Conservation (phyloP, 2,888 invertebrate species). For the Tipula vernalis region DNA sequence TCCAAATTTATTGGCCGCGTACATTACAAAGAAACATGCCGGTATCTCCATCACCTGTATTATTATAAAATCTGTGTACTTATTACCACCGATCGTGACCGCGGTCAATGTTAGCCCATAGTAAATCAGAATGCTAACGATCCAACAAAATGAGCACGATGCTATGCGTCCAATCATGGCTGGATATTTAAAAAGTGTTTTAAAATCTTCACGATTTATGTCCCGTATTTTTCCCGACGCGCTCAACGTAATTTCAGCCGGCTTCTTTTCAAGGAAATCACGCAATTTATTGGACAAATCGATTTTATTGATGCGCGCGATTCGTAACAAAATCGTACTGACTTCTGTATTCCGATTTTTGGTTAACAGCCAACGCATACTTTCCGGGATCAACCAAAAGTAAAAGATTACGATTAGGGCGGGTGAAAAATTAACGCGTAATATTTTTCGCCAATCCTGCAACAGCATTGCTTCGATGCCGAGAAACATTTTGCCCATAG, state of each 20-base stretch:
- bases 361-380: conserved; percentile 49
- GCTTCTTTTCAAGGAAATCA: conserved; percentile 14
- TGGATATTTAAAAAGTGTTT: conserved; percentile 14
- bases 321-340: conserved; percentile 43
- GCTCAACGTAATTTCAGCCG: background rate
- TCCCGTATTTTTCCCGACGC: background rate
- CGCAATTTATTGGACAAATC: conserved; percentile 19
- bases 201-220: conserved; percentile 12
- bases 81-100: conserved; percentile 57
- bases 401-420: conserved; percentile 29
- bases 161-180: conserved; percentile 30
- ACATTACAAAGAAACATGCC: conserved; percentile 49
- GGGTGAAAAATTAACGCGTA: background rate
- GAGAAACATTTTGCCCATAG: background rate
- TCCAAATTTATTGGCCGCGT: conserved; percentile 50
- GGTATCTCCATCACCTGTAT: conserved; percentile 52
- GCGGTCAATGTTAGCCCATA: conserved; percentile 70
- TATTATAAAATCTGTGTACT: conserved; percentile 60
- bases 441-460: background rate
- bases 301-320: conserved; percentile 41
- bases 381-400: conserved; percentile 57
- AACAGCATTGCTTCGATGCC: background rate
- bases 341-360: conserved; percentile 44
- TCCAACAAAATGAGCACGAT: conserved; percentile 68
- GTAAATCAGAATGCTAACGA: conserved; percentile 65